These are phyloP conservation scores for Probosciger aterrimus DNA, from an alignment of 2,113 vertebrate genomes.

Conservation along the genomic window DNA sequence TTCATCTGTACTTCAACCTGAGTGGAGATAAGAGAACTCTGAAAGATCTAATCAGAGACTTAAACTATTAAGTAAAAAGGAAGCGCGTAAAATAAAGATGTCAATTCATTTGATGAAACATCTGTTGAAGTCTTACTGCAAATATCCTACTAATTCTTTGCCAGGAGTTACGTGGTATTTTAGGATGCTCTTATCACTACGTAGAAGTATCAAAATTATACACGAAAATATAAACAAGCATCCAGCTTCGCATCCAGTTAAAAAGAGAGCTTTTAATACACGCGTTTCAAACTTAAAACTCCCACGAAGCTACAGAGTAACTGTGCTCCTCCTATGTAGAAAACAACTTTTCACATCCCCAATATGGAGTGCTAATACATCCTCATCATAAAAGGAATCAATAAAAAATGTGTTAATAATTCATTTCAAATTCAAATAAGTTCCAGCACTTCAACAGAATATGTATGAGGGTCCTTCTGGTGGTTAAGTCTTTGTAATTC, in stretches of 20 bases:
- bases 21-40: not conserved
- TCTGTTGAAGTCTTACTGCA: not conserved
- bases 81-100: not conserved
- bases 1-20: not conserved
- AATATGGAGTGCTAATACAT: conserved; percentile 55
- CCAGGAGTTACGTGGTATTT: conserved; percentile 4
- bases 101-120: not conserved
- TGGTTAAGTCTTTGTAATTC: conserved; percentile 78
- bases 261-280: not conserved
- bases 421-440: conserved; percentile 78
- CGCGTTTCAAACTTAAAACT: not conserved
- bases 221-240: not conserved
- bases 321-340: not conserved
- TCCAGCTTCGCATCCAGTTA: not conserved
- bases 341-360: conserved; percentile 45
- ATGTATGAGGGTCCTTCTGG: conserved; percentile 75
- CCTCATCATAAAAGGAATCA: conserved; percentile 47
- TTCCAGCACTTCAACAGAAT: conserved; percentile 93
- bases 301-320: conserved; percentile 5
- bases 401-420: conserved; percentile 66
- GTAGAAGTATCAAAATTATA: not conserved
- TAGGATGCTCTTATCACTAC: not conserved
- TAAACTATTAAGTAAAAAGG: not conserved
- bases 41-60: not conserved
- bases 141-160: conserved; percentile 26